Conservation (phyloP, 1,140 invertebrate genomes). For the Drosophila hydei region DNA sequence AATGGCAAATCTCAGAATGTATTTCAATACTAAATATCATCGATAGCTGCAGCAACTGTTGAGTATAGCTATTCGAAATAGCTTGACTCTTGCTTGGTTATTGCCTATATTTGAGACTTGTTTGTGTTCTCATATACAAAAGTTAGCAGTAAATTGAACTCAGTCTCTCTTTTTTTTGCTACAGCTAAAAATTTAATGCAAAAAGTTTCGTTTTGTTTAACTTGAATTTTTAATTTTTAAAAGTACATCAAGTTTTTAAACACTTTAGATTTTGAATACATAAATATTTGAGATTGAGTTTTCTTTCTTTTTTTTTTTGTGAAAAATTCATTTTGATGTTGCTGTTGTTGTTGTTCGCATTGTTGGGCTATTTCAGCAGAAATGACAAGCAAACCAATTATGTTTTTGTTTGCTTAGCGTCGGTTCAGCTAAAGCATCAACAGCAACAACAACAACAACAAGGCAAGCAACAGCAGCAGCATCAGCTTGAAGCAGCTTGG, state of each 20-base stretch:
- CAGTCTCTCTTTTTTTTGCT: too few species aligned
- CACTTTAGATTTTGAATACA: constrained; percentile 15
- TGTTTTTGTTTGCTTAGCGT: constrained; percentile 76
- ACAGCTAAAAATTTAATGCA: too few species aligned
- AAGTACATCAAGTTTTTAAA: not conserved
- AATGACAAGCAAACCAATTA: constrained; percentile 80
- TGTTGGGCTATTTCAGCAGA: constrained; percentile 71
- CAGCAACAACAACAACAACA: constrained; percentile 2
- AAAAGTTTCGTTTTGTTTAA: not conserved
- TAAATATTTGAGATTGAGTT: constrained; percentile 58
- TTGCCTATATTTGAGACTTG: too few species aligned
- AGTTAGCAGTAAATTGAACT: too few species aligned
- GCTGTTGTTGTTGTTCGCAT: constrained; percentile 39
- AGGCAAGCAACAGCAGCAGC: not conserved
- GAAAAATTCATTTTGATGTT: constrained; percentile 2
- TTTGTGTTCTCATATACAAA: too few species aligned
- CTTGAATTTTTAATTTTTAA: not conserved
- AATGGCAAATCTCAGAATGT: too few species aligned
- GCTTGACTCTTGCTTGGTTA: too few species aligned
- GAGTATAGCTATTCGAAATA: too few species aligned
- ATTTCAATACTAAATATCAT: too few species aligned
- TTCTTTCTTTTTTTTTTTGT: constrained; percentile 4
- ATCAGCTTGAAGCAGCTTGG: constrained; percentile 2
- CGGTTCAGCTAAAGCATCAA: constrained; percentile 25
- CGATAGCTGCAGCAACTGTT: too few species aligned